Base-by-base conservation (phyloP, 2,113 vertebrate genomes). In the Cyprinodon brontotheroides region DNA sequence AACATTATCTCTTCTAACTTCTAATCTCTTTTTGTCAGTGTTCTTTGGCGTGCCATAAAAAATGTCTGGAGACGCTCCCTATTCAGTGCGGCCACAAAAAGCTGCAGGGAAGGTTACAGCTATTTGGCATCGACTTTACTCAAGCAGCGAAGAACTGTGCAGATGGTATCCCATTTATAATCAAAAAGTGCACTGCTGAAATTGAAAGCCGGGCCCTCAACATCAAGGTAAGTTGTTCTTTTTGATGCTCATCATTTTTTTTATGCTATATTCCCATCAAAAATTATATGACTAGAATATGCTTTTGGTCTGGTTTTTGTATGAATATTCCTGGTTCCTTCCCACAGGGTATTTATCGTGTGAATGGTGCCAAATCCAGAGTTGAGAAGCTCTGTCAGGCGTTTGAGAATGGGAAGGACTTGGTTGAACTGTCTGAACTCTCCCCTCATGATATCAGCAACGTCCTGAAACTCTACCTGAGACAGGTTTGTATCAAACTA, bases 31-130 rank as follows among this genome's bases (percentile, higher is more conserved):
- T 57, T 37, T 29, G 11, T 14, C 76, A 99, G 98, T 99, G 98
- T 87, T 97, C 96, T 3, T 93, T 99, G 89, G 95, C 97, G 29
- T 98, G 97, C 90, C 98, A 99, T 87, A 98, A 97, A 78, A 99
- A 99, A 67, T 99, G 98, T 89, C 94, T 99, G 72, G 97, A 99
- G 91, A 98, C 97, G 9, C 94, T 99, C 79, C 96, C 97, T 61
- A 99, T 99, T 87, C 96, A 97, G 76, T 99, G 98, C 86, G 98
- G 98, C 66, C 98, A 98, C 90, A 98, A 98, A 90, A 99, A 99
- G 92, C 96, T 99, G 75, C 95, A 95, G 53, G 98, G 97, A 48
- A 94, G 96, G 86, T 95, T 98, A 65, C 97, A 98, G 48, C 93
- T 99, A 82, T 99, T 99, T 86, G 98, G 98, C 63, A 96, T 97